Conservation (phyloP, 2,113 vertebrate genomes). For the Labeo rohita region DNA sequence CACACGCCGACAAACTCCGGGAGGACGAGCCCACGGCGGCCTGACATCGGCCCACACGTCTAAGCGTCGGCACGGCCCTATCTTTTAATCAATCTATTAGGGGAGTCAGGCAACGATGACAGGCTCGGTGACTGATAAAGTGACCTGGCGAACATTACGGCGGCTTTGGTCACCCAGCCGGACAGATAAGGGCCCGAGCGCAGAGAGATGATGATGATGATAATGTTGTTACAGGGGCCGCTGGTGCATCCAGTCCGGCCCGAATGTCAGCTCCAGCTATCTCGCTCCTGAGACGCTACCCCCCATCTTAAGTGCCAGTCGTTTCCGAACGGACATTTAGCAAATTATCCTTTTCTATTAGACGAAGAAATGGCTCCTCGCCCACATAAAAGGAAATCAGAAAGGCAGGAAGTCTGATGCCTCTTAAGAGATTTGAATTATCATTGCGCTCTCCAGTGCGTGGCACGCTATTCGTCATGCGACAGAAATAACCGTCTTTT, state of each 20-base stretch:
- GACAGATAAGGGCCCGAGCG: slow-evolving; percentile 69
- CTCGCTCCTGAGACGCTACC: slow-evolving; percentile 43
- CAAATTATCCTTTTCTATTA: slow-evolving; percentile 54
- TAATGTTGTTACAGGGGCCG: slow-evolving; percentile 65
- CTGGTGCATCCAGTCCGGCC: slow-evolving; percentile 65
- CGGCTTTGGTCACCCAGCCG: slow-evolving; percentile 56
- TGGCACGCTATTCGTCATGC: not conserved
- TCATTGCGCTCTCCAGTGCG: slow-evolving; percentile 58
- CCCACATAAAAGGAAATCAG: slow-evolving; percentile 30
- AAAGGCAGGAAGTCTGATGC: slow-evolving; percentile 50
- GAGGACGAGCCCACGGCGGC: slow-evolving; percentile 40
- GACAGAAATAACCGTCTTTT: slow-evolving; percentile 40
- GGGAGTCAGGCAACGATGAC: slow-evolving; percentile 51
- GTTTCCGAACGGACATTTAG: slow-evolving; percentile 60
- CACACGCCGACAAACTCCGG: not conserved
- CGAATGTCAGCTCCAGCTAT: slow-evolving; percentile 69
- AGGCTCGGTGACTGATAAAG: slow-evolving; percentile 64
- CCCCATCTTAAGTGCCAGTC: slow-evolving; percentile 51
- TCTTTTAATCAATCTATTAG: slow-evolving; percentile 74
- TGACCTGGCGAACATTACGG: slow-evolving; percentile 60
- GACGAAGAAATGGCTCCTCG: slow-evolving; percentile 33
- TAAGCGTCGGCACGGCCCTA: slow-evolving; percentile 51
- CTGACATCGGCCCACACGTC: slow-evolving; percentile 43
- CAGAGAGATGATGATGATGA: slow-evolving; percentile 67
- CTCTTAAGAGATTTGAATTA: slow-evolving; percentile 67